A percentile compares a stretch with the other conserved stretches of the same genome.
Conservation (phyloP, 2,797 vertebrate genomes). For the Malurus splendens region DNA sequence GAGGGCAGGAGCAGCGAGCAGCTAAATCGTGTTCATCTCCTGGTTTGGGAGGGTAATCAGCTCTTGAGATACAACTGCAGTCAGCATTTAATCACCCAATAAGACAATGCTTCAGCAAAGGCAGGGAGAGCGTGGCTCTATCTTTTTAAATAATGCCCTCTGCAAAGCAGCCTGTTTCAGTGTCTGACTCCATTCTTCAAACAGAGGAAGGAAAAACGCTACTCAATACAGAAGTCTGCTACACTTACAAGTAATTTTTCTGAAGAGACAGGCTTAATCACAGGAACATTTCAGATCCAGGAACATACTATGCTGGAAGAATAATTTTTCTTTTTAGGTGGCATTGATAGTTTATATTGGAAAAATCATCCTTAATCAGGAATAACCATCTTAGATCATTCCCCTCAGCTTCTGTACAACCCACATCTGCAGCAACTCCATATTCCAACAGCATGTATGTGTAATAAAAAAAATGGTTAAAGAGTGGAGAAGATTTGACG, state of each 20-base stretch:
- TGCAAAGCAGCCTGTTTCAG: neutral
- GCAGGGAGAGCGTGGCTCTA: neutral
- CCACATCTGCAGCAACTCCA: neutral
- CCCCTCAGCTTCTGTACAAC: neutral
- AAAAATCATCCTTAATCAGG: neutral
- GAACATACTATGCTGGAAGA: neutral
- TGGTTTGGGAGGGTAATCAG: neutral
- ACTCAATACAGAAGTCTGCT: neutral
- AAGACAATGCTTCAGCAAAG: neutral
- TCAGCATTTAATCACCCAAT: neutral
- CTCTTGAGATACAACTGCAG: neutral
- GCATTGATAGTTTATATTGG: neutral
- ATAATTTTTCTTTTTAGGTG: neutral
- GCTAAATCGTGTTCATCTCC: neutral
- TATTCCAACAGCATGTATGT: neutral
- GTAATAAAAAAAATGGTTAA: neutral
- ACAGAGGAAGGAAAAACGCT: neutral
- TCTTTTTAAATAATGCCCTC: neutral
- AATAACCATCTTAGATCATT: neutral
- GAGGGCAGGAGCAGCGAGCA: neutral
- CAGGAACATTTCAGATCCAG: neutral
- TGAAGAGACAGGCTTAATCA: neutral
- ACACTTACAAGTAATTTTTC: neutral
- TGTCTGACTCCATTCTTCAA: neutral
- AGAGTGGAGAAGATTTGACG: neutral